phyloP scores from a whole-genome alignment of 2,888 invertebrate species.

The Macropis europaea region DNA sequence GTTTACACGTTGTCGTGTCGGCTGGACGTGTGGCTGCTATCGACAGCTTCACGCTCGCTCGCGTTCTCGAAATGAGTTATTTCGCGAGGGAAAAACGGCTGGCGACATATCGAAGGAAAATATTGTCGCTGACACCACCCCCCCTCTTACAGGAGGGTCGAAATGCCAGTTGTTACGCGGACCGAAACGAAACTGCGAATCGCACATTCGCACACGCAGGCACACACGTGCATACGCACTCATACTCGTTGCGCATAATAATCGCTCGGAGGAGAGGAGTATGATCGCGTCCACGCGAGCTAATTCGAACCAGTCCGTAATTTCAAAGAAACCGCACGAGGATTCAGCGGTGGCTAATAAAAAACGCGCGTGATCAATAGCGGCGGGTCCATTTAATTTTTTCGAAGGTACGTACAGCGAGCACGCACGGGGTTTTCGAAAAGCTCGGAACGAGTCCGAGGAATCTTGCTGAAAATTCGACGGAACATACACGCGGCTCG shows the following conservation, averaged over 20 bases:
- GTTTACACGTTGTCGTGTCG: slow-evolving; percentile 73
- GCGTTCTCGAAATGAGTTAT: slow-evolving; percentile 72
- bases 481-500: not conserved
- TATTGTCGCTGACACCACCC: slow-evolving; percentile 64
- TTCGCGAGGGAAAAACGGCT: slow-evolving; percentile 31
- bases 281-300: too few relatives aligned
- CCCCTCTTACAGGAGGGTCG: slow-evolving; percentile 55
- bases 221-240: too few relatives aligned
- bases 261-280: not conserved
- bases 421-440: too few relatives aligned
- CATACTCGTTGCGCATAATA: not conserved
- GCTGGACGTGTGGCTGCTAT: slow-evolving; percentile 69
- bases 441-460: too few relatives aligned
- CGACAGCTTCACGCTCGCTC: slow-evolving; percentile 71
- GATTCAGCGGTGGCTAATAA: too few relatives aligned
- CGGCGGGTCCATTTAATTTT: too few relatives aligned
- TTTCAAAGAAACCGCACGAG: too few relatives aligned
- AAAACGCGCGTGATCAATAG: too few relatives aligned
- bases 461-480: too few relatives aligned
- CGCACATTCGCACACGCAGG: too few relatives aligned
- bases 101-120: slow-evolving; percentile 62
- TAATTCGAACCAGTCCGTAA: too few relatives aligned
- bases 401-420: too few relatives aligned
- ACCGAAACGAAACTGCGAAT: slow-evolving; percentile 62
- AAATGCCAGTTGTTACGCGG: slow-evolving; percentile 61